phyloP scores from a whole-genome alignment of 2,113 vertebrate genomes.

The Python bivittatus region DNA sequence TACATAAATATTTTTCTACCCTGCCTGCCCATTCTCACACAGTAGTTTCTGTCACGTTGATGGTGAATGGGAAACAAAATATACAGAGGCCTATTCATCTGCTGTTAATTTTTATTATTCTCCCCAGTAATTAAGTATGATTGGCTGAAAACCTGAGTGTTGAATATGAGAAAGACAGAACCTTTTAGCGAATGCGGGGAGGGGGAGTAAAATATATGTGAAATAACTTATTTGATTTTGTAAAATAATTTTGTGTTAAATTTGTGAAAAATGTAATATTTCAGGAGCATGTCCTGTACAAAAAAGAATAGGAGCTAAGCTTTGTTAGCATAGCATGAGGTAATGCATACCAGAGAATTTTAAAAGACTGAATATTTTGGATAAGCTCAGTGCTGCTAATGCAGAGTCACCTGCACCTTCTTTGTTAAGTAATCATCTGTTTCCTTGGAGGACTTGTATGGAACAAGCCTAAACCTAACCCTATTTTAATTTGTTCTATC shows the following conservation, averaged over 20 bases:
- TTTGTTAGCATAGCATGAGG: not conserved
- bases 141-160: not conserved
- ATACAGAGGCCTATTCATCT: not conserved
- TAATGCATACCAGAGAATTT: accelerated
- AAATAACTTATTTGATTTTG: not conserved
- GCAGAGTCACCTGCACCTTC: conserved; percentile 17
- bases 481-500: not conserved
- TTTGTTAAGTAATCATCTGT: not conserved
- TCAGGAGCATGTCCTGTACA: not conserved
- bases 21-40: not conserved
- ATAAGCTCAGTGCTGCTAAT: not conserved
- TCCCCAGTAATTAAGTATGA: not conserved
- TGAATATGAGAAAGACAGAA: not conserved
- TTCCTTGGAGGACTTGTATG: not conserved
- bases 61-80: not conserved
- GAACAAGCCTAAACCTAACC: too few species aligned
- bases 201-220: not conserved
- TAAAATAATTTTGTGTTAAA: not conserved
- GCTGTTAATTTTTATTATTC: not conserved
- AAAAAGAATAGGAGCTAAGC: not conserved
- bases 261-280: not conserved
- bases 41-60: not conserved
- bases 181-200: not conserved
- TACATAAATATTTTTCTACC: not conserved
- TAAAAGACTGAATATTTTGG: not conserved